Evolutionary conservation across 2,113 vertebrate genomes (phyloP).

Genomic region (Aphyosemion australe): DNA sequence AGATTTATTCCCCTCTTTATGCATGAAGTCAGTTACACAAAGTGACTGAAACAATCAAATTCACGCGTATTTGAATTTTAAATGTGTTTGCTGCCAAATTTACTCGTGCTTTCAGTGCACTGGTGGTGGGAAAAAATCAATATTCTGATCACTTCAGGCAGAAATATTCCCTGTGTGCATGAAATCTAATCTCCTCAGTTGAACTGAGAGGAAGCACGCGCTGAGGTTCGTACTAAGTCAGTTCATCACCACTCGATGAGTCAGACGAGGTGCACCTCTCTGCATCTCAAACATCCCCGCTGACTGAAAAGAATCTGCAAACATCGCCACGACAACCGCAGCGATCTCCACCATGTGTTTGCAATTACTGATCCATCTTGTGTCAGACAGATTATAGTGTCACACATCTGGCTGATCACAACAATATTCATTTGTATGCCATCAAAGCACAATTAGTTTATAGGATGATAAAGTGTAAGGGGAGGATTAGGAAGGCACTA

Average conservation of each 20-base stretch:
- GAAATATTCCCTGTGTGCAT: neutral
- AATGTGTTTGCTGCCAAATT: neutral
- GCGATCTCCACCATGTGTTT: constrained; percentile 46
- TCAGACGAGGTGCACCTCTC: constrained; percentile 41
- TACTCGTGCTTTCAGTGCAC: neutral
- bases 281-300: constrained; percentile 40
- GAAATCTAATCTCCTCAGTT: constrained; percentile 22
- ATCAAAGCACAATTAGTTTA: constrained; percentile 58
- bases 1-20: neutral
- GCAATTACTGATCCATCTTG: constrained; percentile 70
- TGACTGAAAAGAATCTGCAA: constrained; percentile 33
- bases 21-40: neutral
- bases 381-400: constrained; percentile 55
- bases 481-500: constrained; percentile 50
- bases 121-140: constrained; percentile 5
- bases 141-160: constrained; percentile 8
- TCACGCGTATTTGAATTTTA: neutral
- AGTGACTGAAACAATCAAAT: neutral
- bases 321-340: neutral
- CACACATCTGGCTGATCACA: constrained; percentile 57
- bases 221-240: neutral
- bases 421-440: constrained; percentile 44
- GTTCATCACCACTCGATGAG: constrained; percentile 31
- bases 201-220: constrained; percentile 33
- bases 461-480: constrained; percentile 53